phyloP scores from a whole-genome alignment of 1,140 invertebrate genomes.

The Philopotamus ludificatus region DNA sequence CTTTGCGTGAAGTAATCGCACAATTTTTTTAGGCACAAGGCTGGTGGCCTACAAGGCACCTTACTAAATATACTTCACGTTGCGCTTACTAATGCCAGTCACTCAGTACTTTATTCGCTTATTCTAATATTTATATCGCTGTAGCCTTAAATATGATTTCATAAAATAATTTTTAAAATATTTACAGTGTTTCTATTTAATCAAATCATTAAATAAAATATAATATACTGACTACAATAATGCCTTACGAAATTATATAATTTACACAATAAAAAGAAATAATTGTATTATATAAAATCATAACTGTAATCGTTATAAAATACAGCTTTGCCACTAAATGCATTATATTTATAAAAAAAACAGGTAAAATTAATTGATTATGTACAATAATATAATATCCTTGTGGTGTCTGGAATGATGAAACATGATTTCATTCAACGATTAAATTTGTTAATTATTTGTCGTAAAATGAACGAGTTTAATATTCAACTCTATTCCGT shows the following conservation, averaged over 20 bases:
- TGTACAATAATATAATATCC: too few species aligned
- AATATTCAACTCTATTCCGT: too few species aligned
- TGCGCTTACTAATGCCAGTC: conserved; percentile 13
- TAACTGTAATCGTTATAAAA: background rate
- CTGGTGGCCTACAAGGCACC: conserved; percentile 60
- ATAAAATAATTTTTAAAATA: conserved; percentile 15
- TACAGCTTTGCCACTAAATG: background rate
- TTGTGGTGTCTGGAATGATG: too few species aligned
- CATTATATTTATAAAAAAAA: background rate
- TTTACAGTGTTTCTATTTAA: conserved; percentile 6
- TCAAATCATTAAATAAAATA: background rate
- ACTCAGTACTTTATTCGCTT: conserved; percentile 25
- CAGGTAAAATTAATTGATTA: too few species aligned
- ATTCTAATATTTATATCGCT: conserved; percentile 41
- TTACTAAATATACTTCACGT: conserved; percentile 52
- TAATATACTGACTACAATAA: too few species aligned
- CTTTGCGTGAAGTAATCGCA: conserved; percentile 44
- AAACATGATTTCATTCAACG: too few species aligned
- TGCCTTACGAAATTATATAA: too few species aligned
- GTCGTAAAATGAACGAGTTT: too few species aligned
- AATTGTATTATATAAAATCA: background rate
- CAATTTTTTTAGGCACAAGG: conserved; percentile 55
- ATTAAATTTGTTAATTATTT: too few species aligned
- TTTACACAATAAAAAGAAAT: too few species aligned
- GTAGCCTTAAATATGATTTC: conserved; percentile 9